phyloP scores from a whole-genome alignment of 1,140 invertebrate genomes.

The Drosophila pseudoobscura region DNA sequence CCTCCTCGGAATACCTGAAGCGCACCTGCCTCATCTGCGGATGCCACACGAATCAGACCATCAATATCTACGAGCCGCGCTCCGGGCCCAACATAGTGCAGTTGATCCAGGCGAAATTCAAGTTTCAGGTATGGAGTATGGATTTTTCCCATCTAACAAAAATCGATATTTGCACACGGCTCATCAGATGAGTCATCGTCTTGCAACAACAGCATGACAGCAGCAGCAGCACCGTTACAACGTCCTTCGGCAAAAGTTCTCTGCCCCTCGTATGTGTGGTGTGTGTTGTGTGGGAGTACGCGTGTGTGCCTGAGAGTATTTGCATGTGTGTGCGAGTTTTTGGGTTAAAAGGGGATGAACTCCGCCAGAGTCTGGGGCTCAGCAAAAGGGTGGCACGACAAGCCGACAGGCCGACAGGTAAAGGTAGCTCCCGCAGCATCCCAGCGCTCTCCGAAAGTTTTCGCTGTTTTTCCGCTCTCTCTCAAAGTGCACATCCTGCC shows the following conservation, averaged over 20 bases:
- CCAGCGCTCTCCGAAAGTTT: constrained; percentile 6
- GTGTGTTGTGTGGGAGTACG: neutral
- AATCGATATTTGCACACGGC: constrained; percentile 44
- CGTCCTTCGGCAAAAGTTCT: constrained; percentile 45
- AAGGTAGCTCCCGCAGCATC: constrained; percentile 26
- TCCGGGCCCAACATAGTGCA: constrained; percentile 82
- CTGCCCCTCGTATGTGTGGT: constrained; percentile 22
- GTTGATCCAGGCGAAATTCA: constrained; percentile 82
- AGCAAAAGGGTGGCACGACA: neutral
- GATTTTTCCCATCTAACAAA: constrained; percentile 29
- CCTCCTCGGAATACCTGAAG: constrained; percentile 79
- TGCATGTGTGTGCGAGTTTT: constrained; percentile 32
- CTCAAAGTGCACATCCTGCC: constrained; percentile 48
- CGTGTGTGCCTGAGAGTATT: constrained; percentile 11
- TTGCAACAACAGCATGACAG: constrained; percentile 12
- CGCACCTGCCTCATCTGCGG: constrained; percentile 83
- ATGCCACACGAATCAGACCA: constrained; percentile 80
- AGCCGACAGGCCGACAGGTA: constrained; percentile 8
- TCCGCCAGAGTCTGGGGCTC: constrained; percentile 11
- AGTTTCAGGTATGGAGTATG: constrained; percentile 81
- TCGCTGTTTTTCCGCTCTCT: neutral
- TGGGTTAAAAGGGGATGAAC: constrained; percentile 71
- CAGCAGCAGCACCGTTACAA: constrained; percentile 22
- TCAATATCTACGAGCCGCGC: constrained; percentile 82
- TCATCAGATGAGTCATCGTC: constrained; percentile 44